phyloP scores from a whole-genome alignment of 2,113 vertebrate species.

The Toxotes chatareus region DNA sequence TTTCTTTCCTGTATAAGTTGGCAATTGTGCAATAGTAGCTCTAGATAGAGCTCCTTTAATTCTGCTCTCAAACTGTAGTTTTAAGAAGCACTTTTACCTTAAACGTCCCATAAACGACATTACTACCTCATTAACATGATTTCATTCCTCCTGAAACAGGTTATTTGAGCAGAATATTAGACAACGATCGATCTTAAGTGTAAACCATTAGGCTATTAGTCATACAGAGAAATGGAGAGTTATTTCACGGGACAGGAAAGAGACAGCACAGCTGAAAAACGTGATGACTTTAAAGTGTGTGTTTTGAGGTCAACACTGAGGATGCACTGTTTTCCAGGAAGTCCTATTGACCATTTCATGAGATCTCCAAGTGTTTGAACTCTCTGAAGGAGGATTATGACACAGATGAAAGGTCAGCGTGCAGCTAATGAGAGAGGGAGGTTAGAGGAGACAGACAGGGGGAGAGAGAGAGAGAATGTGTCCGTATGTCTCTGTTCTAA shows the following conservation, averaged over 20 bases:
- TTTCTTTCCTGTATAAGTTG: too few relatives aligned
- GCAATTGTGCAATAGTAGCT: too few relatives aligned
- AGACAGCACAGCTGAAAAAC: too few relatives aligned
- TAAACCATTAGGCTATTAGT: not conserved
- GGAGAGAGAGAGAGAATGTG: not conserved
- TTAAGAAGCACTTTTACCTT: not conserved
- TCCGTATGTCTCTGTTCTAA: slow-evolving; percentile 23
- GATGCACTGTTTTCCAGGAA: slow-evolving; percentile 1
- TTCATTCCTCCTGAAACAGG: not conserved
- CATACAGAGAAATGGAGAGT: too few relatives aligned
- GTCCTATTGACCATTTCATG: not conserved
- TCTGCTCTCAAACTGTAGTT: not conserved
- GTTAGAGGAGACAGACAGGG: not conserved
- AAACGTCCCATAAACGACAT: not conserved
- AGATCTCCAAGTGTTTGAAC: not conserved
- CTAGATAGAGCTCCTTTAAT: too few relatives aligned
- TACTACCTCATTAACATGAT: not conserved
- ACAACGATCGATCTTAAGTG: not conserved
- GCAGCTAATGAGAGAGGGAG: slow-evolving; percentile 19
- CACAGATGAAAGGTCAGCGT: slow-evolving; percentile 23
- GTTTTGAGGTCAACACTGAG: not conserved
- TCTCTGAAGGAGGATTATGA: not conserved
- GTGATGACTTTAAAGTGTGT: not conserved
- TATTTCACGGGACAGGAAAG: too few relatives aligned
- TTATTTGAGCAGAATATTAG: too few relatives aligned